A percentile compares a stretch with the other conserved stretches of the same genome.
These are phyloP conservation scores for Adelges cooleyi DNA, from an alignment of 1,140 invertebrate genomes.

Conservation along the genomic window DNA sequence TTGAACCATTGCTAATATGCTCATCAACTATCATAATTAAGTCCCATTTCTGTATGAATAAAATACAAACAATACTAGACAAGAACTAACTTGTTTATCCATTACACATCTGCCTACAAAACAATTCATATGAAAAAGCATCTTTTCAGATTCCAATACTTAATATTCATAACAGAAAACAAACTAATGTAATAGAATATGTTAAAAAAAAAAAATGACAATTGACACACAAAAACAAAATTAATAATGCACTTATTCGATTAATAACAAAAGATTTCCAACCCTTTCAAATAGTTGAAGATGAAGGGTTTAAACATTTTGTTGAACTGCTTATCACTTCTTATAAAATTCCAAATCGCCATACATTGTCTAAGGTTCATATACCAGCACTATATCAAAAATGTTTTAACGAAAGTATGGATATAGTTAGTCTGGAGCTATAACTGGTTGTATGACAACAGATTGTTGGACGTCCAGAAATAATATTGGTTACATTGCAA, in stretches of 20 bases:
- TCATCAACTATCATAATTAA: too few relatives aligned
- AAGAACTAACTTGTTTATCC: too few relatives aligned
- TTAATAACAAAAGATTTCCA: slow-evolving; percentile 33
- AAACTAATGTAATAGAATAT: not conserved
- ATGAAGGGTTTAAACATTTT: slow-evolving; percentile 32
- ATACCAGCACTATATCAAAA: not conserved
- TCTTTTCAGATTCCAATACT: not conserved
- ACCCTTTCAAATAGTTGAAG: slow-evolving; percentile 33
- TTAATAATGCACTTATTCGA: slow-evolving; percentile 22
- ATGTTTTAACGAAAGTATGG: not conserved
- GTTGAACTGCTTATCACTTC: slow-evolving; percentile 30
- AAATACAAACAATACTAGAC: too few relatives aligned
- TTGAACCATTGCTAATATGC: too few relatives aligned
- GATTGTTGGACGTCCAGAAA: not conserved
- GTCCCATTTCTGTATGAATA: too few relatives aligned
- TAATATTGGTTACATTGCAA: not conserved
- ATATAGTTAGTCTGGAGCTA: not conserved
- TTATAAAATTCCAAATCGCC: slow-evolving; percentile 21
- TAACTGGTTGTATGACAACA: not conserved
- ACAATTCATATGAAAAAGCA: too few relatives aligned
- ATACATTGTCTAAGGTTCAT: not conserved
- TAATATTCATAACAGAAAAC: not conserved
- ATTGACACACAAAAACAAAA: slow-evolving; percentile 9
- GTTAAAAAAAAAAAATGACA: not conserved
- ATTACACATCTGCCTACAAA: too few relatives aligned